phyloP scores from a whole-genome alignment of 2,797 vertebrate genomes.

The Okamejei kenojei region DNA sequence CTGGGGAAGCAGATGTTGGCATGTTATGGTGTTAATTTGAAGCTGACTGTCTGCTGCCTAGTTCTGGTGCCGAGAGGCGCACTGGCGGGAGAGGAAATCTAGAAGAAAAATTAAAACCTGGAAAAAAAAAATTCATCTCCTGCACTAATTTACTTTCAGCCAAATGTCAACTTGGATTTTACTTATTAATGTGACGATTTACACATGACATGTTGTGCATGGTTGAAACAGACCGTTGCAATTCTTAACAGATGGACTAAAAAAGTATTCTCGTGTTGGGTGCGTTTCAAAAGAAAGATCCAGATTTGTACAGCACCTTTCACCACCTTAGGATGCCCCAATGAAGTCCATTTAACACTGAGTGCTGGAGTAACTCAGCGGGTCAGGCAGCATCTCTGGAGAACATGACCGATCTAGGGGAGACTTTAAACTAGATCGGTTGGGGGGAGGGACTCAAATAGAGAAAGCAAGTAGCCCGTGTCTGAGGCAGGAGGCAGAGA shows the following conservation, averaged over 20 bases:
- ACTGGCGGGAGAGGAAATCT: neutral
- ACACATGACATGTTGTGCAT: neutral
- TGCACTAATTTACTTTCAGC: neutral
- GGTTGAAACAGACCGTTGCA: neutral
- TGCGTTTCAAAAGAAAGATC: neutral
- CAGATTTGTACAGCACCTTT: no score
- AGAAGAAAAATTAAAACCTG: neutral
- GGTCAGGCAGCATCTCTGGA: no score
- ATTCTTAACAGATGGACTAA: neutral
- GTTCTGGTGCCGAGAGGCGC: neutral
- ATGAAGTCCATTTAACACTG: no score
- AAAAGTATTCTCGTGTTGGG: neutral
- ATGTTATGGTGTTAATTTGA: slow-evolving; percentile 1
- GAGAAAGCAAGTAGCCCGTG: no score
- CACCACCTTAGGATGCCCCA: no score
- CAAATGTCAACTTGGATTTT: neutral
- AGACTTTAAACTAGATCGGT: no score
- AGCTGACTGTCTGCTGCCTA: neutral
- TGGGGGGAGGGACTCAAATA: no score
- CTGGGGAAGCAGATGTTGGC: neutral
- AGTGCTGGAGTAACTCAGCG: no score
- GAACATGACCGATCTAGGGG: no score
- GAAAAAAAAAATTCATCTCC: neutral
- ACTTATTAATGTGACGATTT: neutral
- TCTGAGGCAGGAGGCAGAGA: no score